Conservation (phyloP, 1,140 invertebrate genomes). For the Ceratina australensis region DNA sequence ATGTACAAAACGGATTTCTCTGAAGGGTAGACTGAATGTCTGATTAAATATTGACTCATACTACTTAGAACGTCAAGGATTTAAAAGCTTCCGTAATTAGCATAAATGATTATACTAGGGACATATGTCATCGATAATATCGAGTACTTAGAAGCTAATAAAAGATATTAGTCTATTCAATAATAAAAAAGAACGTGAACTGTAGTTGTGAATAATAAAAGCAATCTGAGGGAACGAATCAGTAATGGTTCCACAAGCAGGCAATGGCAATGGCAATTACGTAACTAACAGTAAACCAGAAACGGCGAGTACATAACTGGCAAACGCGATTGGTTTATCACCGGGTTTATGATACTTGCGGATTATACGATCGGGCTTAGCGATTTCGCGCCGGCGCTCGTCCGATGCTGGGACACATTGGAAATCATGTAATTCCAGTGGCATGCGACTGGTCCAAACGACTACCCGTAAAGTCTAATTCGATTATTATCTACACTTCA, state of each 20-base stretch:
- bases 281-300: neutral
- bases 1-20: no score
- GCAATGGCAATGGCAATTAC: constrained; percentile 13
- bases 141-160: no score
- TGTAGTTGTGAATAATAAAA: neutral
- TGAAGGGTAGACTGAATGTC: no score
- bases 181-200: no score
- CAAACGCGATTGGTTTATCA: constrained; percentile 2
- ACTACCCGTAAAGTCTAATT: neutral
- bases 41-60: no score
- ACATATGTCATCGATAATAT: no score
- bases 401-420: neutral
- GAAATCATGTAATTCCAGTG: neutral
- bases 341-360: neutral
- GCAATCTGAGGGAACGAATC: neutral
- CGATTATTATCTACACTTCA: neutral
- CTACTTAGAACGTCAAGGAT: no score
- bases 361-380: neutral
- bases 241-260: neutral
- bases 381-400: no score
- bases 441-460: neutral
- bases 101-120: no score
- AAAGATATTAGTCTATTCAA: no score
- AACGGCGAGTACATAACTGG: neutral
- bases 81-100: no score